Evolutionary conservation across 2,888 invertebrate species (phyloP).

Genomic region (Oligia fasciuncula): DNA sequence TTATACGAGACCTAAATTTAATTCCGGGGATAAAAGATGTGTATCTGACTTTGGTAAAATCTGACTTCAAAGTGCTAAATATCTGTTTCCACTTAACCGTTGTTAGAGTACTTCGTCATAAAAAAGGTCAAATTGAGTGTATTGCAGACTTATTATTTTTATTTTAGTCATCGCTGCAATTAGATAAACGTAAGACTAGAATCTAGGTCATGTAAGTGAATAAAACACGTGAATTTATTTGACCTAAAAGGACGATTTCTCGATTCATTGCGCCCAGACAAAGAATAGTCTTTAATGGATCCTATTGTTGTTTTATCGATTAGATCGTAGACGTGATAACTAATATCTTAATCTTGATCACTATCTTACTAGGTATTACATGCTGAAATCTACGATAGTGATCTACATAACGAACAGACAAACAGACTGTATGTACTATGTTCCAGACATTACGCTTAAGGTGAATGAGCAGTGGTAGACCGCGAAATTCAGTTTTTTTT

Average conservation of each 20-base stretch:
- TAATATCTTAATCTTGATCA: slow-evolving; percentile 29
- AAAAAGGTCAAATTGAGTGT: background rate
- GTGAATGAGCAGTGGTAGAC: too few species aligned
- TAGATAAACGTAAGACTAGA: background rate
- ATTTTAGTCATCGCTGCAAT: background rate
- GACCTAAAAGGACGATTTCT: background rate
- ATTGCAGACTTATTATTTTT: background rate
- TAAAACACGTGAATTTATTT: slow-evolving; percentile 11
- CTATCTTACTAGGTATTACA: background rate
- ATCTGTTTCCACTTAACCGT: background rate
- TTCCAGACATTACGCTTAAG: background rate
- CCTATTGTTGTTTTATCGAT: slow-evolving; percentile 40
- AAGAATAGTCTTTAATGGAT: slow-evolving; percentile 24
- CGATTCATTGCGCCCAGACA: slow-evolving; percentile 49
- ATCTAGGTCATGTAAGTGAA: slow-evolving; percentile 4
- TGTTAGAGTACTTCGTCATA: background rate
- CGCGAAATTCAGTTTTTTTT: too few species aligned
- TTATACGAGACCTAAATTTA: background rate
- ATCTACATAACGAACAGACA: background rate
- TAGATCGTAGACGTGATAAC: slow-evolving; percentile 27
- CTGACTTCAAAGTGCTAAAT: background rate
- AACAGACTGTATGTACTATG: background rate
- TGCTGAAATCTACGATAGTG: background rate
- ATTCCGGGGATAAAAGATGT: background rate
- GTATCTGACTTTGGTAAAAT: background rate